Base-by-base conservation (phyloP, 23 tunicate species). In the Halocynthia aurantium region DNA sequence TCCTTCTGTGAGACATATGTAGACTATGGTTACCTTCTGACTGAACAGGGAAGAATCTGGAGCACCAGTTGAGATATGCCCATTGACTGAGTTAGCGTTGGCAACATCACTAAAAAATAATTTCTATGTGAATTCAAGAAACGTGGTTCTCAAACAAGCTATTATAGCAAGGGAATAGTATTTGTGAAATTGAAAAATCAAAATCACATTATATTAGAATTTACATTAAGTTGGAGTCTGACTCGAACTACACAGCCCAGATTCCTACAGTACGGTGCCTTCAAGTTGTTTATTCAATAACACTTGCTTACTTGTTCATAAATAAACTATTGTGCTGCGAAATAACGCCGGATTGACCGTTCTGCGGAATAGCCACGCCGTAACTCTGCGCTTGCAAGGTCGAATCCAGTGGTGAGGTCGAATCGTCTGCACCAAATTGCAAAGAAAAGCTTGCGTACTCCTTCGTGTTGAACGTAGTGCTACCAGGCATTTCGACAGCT, bases 401-500 rank as follows among this genome's bases (percentile, higher is more conserved):
- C 6, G 70, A 10, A 13, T 87, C 75, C 57, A 49, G 40, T 10
- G 80, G 17, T 10, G 83, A 19, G 4, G 82, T 60, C 7, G 66
- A 20, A 68, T 89, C 96, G 52, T 89, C 96, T 21, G 82, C 76
- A 20, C 96, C 88, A 65, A 89, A 89, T 80, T 89, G 96, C 18
- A 89, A 77, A 19, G 86, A 85, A 53, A 87, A 87, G 40, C 54
- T 62, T 6, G 70, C 31, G 5, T 54, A 54, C 54, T 74, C 55
- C 12, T 67, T 49, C 72, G 22, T 40, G 50, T 40, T 11, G 19
- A 40, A 21, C 60, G 60, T 64, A 20, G 40, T 74, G 21, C 18
- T 77, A 0, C 84, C 84, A 6, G 97, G 97, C 97, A 90, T 90
- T 64, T 90, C 97, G 13, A 90, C 97, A 19, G 97, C 97, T 9